phyloP scores from a whole-genome alignment of 2,113 vertebrate genomes.

The Podocnemis expansa region DNA sequence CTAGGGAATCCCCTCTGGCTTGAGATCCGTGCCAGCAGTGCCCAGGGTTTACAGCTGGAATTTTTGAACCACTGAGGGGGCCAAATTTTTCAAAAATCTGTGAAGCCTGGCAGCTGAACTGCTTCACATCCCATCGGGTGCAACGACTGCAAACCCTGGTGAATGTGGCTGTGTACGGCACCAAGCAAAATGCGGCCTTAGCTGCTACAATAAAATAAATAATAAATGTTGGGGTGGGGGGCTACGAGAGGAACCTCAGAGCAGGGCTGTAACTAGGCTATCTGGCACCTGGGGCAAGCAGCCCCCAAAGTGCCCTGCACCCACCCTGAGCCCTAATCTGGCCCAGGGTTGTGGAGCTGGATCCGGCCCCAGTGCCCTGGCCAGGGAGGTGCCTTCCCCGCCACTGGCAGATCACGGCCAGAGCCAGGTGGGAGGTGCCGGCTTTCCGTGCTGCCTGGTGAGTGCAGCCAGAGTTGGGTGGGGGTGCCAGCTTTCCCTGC shows the following conservation, averaged over 20 bases:
- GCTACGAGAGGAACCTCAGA: not conserved
- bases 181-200: not conserved
- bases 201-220: not conserved
- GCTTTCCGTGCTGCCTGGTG: too few relatives aligned
- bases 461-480: too few relatives aligned
- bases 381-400: too few relatives aligned
- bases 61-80: not conserved
- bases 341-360: too few relatives aligned
- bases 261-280: too few relatives aligned
- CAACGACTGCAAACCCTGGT: not conserved
- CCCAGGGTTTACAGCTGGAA: not conserved
- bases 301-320: too few relatives aligned
- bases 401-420: too few relatives aligned
- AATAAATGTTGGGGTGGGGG: not conserved
- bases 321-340: too few relatives aligned
- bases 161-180: not conserved
- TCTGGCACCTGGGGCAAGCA: too few relatives aligned
- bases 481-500: too few relatives aligned
- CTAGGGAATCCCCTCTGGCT: not conserved
- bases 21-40: not conserved
- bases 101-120: not conserved
- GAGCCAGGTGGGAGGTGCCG: too few relatives aligned
- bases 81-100: not conserved
- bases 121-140: not conserved
- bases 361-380: too few relatives aligned